These are phyloP conservation scores for Apodemus agrarius DNA, from an alignment of 2,797 vertebrate genomes.

Conservation along the genomic window DNA sequence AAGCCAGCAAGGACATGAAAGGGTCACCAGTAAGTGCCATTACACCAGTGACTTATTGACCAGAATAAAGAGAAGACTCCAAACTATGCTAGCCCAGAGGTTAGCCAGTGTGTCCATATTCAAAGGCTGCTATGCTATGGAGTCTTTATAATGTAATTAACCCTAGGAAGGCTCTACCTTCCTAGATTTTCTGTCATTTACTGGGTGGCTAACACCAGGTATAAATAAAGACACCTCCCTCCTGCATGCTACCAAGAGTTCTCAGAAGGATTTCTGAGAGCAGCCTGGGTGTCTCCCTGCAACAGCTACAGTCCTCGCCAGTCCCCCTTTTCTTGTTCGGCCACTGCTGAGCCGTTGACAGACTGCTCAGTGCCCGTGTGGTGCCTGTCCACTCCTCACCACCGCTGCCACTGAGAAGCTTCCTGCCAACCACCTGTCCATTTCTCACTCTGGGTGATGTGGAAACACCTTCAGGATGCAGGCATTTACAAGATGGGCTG, in stretches of 20 bases:
- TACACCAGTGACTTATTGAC: not conserved
- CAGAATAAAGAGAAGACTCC: not conserved
- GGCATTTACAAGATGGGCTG: not conserved
- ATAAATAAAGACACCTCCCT: not conserved
- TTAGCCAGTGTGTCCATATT: not conserved
- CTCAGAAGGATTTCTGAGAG: not conserved
- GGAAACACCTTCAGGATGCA: not conserved
- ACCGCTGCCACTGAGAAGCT: not conserved
- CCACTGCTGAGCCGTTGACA: not conserved
- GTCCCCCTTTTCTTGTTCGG: not conserved
- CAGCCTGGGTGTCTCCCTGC: not conserved
- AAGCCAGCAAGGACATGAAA: not conserved
- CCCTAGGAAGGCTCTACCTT: not conserved
- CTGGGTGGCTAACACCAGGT: not conserved
- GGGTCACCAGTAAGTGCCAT: not conserved
- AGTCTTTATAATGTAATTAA: not conserved
- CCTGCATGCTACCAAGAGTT: not conserved
- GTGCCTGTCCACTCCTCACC: not conserved
- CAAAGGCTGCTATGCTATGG: not conserved
- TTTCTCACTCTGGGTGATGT: not conserved
- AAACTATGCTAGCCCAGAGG: not conserved
- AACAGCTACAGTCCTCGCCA: not conserved
- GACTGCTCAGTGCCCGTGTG: not conserved
- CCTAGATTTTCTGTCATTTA: not conserved
- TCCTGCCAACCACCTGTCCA: not conserved